These are phyloP conservation scores for Hystrix cristata DNA, from an alignment of 2,113 vertebrate species.

Conservation along the genomic window DNA sequence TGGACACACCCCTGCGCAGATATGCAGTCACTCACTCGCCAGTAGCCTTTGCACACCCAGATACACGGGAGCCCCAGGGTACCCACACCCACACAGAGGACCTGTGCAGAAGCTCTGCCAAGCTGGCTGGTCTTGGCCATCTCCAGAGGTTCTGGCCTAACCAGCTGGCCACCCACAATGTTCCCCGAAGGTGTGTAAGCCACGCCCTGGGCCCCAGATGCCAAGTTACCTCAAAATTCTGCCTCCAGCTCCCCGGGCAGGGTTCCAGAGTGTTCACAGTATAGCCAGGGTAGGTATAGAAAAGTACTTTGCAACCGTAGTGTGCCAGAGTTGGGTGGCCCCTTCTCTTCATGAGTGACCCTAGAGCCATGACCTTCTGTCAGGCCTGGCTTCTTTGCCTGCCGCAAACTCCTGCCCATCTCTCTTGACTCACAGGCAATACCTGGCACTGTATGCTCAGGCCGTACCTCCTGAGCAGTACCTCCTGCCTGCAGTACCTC, in stretches of 20 bases:
- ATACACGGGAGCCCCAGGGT: background rate
- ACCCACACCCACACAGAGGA: background rate
- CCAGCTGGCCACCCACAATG: background rate
- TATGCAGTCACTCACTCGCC: background rate
- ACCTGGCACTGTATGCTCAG: background rate
- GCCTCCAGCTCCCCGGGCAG: background rate
- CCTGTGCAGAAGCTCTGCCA: background rate
- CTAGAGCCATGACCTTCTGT: background rate
- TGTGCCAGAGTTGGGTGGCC: background rate
- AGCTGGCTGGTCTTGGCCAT: background rate
- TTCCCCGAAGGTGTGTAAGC: background rate
- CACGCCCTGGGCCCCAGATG: background rate
- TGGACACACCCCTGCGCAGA: slow-evolving; percentile 60
- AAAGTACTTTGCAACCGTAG: background rate
- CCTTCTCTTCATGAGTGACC: background rate
- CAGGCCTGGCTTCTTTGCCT: background rate
- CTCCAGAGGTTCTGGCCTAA: background rate
- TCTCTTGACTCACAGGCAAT: background rate
- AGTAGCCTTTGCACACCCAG: background rate
- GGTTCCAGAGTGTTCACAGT: background rate
- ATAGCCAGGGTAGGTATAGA: background rate
- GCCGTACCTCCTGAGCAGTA: background rate
- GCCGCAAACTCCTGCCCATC: background rate
- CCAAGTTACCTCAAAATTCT: background rate
- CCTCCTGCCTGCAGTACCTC: background rate